Conservation (phyloP, 2,888 invertebrate species). For the Caenorhabditis sinica region DNA sequence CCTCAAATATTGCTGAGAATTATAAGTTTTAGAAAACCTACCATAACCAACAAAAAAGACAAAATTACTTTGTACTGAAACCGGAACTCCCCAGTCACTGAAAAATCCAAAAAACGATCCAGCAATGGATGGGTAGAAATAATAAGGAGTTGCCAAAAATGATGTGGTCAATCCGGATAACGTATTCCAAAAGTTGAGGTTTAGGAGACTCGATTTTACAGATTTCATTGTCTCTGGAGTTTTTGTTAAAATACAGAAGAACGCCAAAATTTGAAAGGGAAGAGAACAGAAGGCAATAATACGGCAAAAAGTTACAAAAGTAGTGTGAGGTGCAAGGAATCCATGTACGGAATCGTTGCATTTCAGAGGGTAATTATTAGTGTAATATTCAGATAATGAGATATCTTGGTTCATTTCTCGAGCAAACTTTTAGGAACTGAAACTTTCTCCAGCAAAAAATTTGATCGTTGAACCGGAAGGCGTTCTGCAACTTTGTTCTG, state of each 20-base stretch:
- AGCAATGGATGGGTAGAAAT: not conserved
- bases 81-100: not conserved
- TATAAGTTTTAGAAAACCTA: not conserved
- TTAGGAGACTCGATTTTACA: slow-evolving; percentile 3
- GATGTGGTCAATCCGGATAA: not conserved
- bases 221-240: not conserved
- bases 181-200: not conserved
- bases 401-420: too few relatives aligned
- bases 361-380: not conserved
- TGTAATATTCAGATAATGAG: not conserved
- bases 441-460: too few relatives aligned
- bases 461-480: too few relatives aligned
- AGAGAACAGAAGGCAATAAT: not conserved
- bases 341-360: not conserved
- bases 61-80: not conserved
- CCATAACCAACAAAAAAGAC: not conserved
- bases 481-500: too few relatives aligned
- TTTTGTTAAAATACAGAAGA: not conserved
- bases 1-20: not conserved
- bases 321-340: not conserved
- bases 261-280: not conserved
- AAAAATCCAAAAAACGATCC: not conserved
- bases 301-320: not conserved
- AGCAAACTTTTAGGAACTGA: too few relatives aligned
- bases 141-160: not conserved